Percentiles rank a stretch among this genome's conserved stretches.
Evolutionary conservation across 2,888 invertebrate genomes (phyloP).

Genomic region (Spodoptera picta): DNA sequence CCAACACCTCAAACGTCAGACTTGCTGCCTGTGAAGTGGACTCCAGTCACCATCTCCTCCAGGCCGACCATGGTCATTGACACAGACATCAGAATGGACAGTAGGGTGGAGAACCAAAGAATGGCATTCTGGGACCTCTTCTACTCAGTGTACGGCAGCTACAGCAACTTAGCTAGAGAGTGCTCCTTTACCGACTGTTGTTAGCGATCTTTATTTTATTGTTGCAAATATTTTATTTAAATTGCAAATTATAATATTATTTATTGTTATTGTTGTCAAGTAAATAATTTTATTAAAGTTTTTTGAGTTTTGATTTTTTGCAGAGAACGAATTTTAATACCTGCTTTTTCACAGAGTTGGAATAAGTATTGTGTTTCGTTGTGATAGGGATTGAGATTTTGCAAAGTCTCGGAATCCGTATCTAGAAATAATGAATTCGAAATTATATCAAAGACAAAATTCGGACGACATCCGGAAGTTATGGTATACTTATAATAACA

Average conservation of each 20-base stretch:
- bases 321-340: no score
- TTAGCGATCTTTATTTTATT: constrained; percentile 24
- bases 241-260: background rate
- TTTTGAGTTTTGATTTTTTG: no score
- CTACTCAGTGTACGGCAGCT: constrained; percentile 73
- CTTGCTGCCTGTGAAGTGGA: constrained; percentile 73
- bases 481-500: no score
- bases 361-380: no score
- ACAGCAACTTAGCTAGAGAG: constrained; percentile 67
- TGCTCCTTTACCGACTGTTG: constrained; percentile 58
- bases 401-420: no score
- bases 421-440: no score
- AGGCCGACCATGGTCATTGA: constrained; percentile 78
- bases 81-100: constrained; percentile 66
- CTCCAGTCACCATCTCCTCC: constrained; percentile 62
- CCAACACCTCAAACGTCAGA: constrained; percentile 72
- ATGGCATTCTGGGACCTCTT: constrained; percentile 85
- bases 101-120: constrained; percentile 72
- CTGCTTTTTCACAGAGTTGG: no score
- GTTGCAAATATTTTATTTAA: constrained; percentile 3
- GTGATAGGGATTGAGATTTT: no score
- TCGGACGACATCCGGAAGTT: no score
- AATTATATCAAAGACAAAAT: no score
- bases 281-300: constrained; percentile 32
- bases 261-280: constrained; percentile 5